Base-by-base conservation (phyloP, 2,113 vertebrate genomes). In the Notothenia coriiceps region DNA sequence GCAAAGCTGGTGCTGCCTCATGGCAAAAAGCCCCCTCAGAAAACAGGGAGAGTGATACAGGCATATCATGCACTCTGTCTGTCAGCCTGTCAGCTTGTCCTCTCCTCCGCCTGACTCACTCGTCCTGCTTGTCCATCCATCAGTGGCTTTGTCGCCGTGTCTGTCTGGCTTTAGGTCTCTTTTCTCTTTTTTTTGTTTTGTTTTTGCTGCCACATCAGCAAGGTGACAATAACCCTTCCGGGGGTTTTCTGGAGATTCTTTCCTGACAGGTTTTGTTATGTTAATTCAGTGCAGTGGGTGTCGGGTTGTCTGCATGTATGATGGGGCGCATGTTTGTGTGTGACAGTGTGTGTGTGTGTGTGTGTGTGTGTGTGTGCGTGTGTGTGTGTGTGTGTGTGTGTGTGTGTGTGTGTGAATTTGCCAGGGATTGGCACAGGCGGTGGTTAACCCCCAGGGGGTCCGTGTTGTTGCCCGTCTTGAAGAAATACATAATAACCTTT, bases 401-500 rank as follows among this genome's bases (percentile, higher is more conserved):
- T 10, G 6, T 65, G 12, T 49, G 46, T 78, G 46, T 78, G 50
- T 84, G 54, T 25, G 67, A 61, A 61, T 80, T 61, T 89, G 56
- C 70, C 13, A 35, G 33, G 50, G 66, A 79, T 35, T 82, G 90
- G 63, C 81, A 74, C 54, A 70, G 60, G 60, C 17, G 17, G 64
- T 18, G 18, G 33, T 67, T 73, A 85, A 81, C 79, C 77, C 25
- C 2, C 52, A n/a, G 73, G 87, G 83, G 86, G 77, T 4, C 44
- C 65, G 2, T 66, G 83, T 84, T 66, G 83, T 84, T 60, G 71
- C 76, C 69, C 52, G 57, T 87, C 69, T 87, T 69, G 67, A 29
- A 50, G 78, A 84, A 90, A 91, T 66, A 73, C 84, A 86, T 87
- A 86, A 88, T 87, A 91, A 90, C 81, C 83, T 85, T 72, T 91